A percentile compares a stretch with the other conserved stretches of the same genome.
These are phyloP conservation scores for Epinephelus coioides DNA, from an alignment of 2,797 vertebrate species.

Conservation along the genomic window DNA sequence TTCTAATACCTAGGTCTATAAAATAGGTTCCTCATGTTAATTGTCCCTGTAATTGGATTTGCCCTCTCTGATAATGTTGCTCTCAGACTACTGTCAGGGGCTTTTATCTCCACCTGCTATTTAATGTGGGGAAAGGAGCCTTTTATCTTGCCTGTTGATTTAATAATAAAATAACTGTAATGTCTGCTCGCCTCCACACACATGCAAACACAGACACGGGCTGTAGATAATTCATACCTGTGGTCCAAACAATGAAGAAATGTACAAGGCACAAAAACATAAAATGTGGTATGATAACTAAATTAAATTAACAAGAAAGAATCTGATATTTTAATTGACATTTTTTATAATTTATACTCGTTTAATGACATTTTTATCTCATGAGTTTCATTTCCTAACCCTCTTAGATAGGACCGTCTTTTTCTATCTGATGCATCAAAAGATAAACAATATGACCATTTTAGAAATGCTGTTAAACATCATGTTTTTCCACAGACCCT, in stretches of 20 bases:
- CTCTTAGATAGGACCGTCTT: background rate
- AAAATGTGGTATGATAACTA: background rate
- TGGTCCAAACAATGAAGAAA: slow-evolving; percentile 9
- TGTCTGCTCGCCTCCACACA: slow-evolving; percentile 31
- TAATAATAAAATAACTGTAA: slow-evolving; percentile 65
- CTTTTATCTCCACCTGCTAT: slow-evolving; percentile 64
- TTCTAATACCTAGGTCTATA: slow-evolving; percentile 31
- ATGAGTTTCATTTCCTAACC: background rate
- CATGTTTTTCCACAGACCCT: slow-evolving; percentile 15
- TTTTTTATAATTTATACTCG: slow-evolving; percentile 2
- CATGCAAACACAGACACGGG: slow-evolving; percentile 35
- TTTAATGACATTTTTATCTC: slow-evolving; percentile 13
- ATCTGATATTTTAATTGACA: background rate
- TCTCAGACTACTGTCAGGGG: slow-evolving; percentile 50
- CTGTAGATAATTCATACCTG: slow-evolving; percentile 19
- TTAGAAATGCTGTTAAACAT: slow-evolving; percentile 16
- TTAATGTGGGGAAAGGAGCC: slow-evolving; percentile 53
- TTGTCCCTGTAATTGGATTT: slow-evolving; percentile 58
- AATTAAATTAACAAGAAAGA: slow-evolving; percentile 19
- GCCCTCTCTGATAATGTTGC: slow-evolving; percentile 51
- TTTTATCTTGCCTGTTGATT: slow-evolving; percentile 75
- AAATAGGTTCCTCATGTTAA: slow-evolving; percentile 50
- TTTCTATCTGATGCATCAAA: slow-evolving; percentile 19
- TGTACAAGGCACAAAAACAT: background rate
- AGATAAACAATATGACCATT: slow-evolving; percentile 32